Evolutionary conservation across 2,888 invertebrate genomes (phyloP).

Genomic region (Lordiphosa andalusiaca): DNA sequence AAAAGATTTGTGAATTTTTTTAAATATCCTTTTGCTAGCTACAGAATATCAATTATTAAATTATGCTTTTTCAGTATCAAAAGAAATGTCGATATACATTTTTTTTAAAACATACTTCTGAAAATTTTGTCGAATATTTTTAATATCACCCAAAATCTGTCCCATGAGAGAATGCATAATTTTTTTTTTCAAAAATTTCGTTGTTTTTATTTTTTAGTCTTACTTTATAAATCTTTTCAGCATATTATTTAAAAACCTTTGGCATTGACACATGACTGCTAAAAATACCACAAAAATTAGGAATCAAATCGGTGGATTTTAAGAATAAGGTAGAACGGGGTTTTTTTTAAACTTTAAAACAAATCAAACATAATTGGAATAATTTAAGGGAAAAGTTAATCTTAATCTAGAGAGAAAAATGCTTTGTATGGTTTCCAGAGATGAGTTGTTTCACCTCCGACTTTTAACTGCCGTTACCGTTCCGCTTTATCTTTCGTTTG

Average conservation of each 20-base stretch:
- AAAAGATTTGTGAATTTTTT: too few species aligned
- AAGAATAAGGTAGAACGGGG: not conserved
- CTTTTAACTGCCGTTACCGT: conserved; percentile 56
- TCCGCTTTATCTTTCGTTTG: conserved; percentile 70
- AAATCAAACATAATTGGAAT: not conserved
- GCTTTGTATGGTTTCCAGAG: not conserved
- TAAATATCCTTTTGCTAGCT: too few species aligned
- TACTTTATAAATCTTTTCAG: conserved; percentile 41
- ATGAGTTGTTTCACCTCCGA: not conserved
- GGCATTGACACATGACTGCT: conserved; percentile 37
- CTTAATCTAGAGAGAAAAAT: conserved; percentile 3
- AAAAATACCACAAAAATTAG: conserved; percentile 18
- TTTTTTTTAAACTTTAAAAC: conserved; percentile 26
- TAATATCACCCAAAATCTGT: too few species aligned
- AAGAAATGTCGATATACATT: too few species aligned
- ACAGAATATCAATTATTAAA: too few species aligned
- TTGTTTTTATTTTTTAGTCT: conserved; percentile 28
- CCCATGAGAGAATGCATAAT: too few species aligned
- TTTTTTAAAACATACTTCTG: too few species aligned
- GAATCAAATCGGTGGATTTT: conserved; percentile 25
- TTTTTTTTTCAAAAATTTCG: conserved; percentile 21
- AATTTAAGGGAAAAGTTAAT: not conserved
- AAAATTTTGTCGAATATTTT: too few species aligned
- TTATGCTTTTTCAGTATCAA: too few species aligned
- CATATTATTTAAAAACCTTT: conserved; percentile 59